Base-by-base conservation (phyloP, 2,888 invertebrate species). In the Oscheius sp. region DNA sequence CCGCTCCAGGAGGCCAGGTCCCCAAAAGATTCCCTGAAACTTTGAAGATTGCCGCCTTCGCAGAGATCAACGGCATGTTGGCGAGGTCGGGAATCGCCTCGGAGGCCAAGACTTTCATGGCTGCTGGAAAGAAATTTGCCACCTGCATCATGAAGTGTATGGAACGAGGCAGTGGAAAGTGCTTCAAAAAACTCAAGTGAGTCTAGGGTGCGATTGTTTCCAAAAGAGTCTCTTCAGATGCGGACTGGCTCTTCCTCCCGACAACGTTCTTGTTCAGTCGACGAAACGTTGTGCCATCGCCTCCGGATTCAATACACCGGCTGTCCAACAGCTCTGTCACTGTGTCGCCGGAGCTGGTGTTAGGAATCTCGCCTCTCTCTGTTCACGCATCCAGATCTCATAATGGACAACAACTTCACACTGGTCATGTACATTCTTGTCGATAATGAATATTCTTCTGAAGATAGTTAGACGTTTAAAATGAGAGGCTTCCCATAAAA, bases 11-110 rank as follows among this genome's bases (percentile, higher is more conserved):
- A n/a, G 78, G 80, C 11, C 79, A 80, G 81, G 87, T 88, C 11
- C 84, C 80, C 29, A 88, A 88, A 75, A 82, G 88, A 33, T 88
- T 85, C 75, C 84, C 86, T n/a, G 88, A 88, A 71, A 88, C 88
- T 0, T 74, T 88, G 55, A 85, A 88, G 75, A 79, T 88, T 58
- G 87, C 87, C 37, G 86, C 87, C 13, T 84, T 86, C 77, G 79
- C 83, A 58, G 86, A 86, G 76, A 79, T 86, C 73, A 86, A 84
- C 74, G 70, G 76, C n/a, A 85, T 85, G 71, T 74, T 86, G 33
- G 66, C 74, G 70, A 71, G 80, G 58, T 81, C 83, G 37, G 83
- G 86, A 42, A 79, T 87, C 62, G 78, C 80, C 37, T 79, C 80
- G n/a, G 82, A 87, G 73, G 85, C 84, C 33, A 82, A 86, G 71